Conservation (phyloP, 64 coral and sea anemone species). For the Platygyra sinensis region DNA sequence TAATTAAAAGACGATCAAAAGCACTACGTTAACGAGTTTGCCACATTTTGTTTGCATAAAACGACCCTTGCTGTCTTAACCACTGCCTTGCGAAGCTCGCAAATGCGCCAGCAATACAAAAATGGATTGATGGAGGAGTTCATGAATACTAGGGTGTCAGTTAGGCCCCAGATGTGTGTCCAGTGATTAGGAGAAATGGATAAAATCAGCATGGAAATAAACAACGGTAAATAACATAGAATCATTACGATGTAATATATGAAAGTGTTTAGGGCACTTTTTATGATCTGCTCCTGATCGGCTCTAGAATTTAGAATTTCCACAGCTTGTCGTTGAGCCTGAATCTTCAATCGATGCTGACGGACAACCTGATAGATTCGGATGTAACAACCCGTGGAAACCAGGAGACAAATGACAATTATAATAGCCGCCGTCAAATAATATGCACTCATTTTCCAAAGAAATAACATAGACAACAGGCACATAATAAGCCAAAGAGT, state of each 20-base stretch:
- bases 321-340: neutral
- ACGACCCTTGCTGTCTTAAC: neutral
- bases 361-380: neutral
- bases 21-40: too few relatives aligned
- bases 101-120: conserved; percentile 5
- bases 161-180: neutral
- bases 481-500: neutral
- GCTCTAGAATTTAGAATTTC: neutral
- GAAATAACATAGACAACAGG: neutral
- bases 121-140: conserved; percentile 18
- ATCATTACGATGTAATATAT: neutral
- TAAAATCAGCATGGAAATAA: neutral
- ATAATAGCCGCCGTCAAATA: neutral
- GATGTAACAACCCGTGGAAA: neutral
- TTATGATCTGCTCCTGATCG: neutral
- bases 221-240: conserved; percentile 9
- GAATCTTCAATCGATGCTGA: neutral
- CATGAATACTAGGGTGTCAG: neutral
- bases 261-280: conserved; percentile 7
- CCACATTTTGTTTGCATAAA: neutral
- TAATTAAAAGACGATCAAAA: too few relatives aligned
- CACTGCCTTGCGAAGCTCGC: conserved; percentile 23
- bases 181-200: neutral
- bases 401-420: neutral
- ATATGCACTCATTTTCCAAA: neutral